These are phyloP conservation scores for Cacatua alba DNA, from an alignment of 2,113 vertebrate species.

Conservation along the genomic window DNA sequence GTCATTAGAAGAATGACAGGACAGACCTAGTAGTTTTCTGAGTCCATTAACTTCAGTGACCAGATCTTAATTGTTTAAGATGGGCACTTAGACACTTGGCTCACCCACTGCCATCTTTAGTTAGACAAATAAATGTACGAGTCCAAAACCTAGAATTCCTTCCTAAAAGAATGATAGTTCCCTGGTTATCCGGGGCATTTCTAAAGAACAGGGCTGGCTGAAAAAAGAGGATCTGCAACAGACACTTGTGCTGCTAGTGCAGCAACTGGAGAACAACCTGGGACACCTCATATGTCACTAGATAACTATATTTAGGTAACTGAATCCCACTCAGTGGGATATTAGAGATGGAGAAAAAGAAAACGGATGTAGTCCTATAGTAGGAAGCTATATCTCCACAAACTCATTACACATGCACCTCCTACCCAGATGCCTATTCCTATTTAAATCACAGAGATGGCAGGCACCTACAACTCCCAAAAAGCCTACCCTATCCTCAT, in stretches of 20 bases:
- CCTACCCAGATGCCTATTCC: neutral
- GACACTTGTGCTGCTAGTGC: neutral
- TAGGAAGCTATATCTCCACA: neutral
- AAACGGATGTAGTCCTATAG: neutral
- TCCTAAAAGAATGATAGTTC: neutral
- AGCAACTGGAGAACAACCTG: neutral
- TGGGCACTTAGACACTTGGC: neutral
- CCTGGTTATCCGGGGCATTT: neutral
- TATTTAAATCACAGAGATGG: neutral
- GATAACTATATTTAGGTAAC: neutral
- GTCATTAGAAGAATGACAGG: neutral
- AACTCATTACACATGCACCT: neutral
- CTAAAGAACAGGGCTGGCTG: neutral
- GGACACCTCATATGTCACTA: neutral
- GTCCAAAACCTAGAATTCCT: neutral
- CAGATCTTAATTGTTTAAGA: neutral
- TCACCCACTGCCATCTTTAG: neutral
- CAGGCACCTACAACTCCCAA: neutral
- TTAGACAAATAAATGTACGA: neutral
- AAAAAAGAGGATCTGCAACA: neutral
- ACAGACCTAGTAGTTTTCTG: neutral
- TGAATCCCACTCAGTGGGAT: neutral
- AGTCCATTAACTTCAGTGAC: neutral
- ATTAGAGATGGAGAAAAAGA: neutral
- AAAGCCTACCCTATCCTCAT: neutral